Evolutionary conservation across 2,888 invertebrate genomes (phyloP), one percentile per base, ranked within the genome.

Genomic region (Pedicia rivosa): DNA sequence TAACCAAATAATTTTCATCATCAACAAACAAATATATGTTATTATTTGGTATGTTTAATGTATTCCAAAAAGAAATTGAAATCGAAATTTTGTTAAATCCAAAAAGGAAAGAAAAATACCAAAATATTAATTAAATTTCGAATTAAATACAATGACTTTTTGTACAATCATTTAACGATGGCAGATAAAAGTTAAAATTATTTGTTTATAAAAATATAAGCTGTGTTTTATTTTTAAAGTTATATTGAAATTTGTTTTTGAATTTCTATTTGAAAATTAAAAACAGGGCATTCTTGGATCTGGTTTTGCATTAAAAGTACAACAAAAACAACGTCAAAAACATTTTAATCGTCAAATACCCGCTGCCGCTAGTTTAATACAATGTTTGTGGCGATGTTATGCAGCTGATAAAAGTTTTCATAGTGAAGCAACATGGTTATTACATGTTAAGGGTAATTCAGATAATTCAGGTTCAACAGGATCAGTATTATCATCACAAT

Each of bases 241-340:
- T n/a, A n/a, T n/a, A n/a, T n/a, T n/a, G n/a, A n/a, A n/a, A n/a
- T n/a, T n/a, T 28, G 4, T 15, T 17, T 25, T 38, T 22, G 10
- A 28, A 20, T 22, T 22, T 24, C 14, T 28, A 20, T 39, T 40
- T 28, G 14, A 17, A 33, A 32, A 13, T 31, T 20, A 5, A 26
- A 14, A 60, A 14, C 56, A 83, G 83, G 84, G 84, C 44, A 84
- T 84, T 47, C 63, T 84, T 29, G 84, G 84, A 33, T 83, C 82
- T 37, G 84, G 84, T 13, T 84, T 84, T 58, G 84, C 84, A 29
- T 62, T 84, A 41, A 84, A 84, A 64, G 84, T 84, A 19, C 84
- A 84, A 56, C 84, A 84, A 56, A 83, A 84, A 54, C 83, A 84
- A 57, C 68, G 83, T 35, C 83, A 84, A 58, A 84, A 84, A 56